A percentile compares a stretch with the other conserved stretches of the same genome.
Conservation (phyloP, 2,797 vertebrate genomes). For the Aplochiton taeniatus region DNA sequence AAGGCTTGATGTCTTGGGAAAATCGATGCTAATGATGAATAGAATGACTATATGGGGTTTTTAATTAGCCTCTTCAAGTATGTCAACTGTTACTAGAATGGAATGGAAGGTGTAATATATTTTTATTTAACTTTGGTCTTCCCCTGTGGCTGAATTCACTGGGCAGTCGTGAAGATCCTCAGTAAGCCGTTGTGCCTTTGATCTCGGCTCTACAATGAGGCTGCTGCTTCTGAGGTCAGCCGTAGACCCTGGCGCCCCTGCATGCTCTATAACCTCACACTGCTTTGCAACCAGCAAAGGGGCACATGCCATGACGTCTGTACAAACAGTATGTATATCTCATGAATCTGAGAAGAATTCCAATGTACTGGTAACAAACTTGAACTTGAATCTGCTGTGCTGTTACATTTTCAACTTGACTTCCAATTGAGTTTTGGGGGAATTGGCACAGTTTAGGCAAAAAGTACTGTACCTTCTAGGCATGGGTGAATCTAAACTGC, state of each 20-base stretch:
- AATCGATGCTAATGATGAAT: too few species aligned
- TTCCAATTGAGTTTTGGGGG: neutral
- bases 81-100: neutral
- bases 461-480: neutral
- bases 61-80: neutral
- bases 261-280: constrained; percentile 1
- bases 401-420: constrained; percentile 4
- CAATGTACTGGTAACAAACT: too few species aligned
- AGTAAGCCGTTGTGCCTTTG: neutral
- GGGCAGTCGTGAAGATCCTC: constrained; percentile 4
- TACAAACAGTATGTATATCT: constrained; percentile 23
- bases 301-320: constrained; percentile 31
- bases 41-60: neutral
- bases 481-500: too few species aligned
- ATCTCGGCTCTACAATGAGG: constrained; percentile 2
- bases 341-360: too few species aligned
- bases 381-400: constrained; percentile 13
- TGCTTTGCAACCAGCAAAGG: neutral
- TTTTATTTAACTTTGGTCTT: neutral
- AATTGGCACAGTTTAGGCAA: neutral
- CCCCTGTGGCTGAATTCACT: neutral
- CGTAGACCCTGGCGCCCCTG: constrained; percentile 20
- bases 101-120: neutral
- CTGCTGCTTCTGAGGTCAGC: neutral
- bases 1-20: neutral